phyloP scores from a whole-genome alignment of 2,888 invertebrate genomes.

The Oeneis ivallda region DNA sequence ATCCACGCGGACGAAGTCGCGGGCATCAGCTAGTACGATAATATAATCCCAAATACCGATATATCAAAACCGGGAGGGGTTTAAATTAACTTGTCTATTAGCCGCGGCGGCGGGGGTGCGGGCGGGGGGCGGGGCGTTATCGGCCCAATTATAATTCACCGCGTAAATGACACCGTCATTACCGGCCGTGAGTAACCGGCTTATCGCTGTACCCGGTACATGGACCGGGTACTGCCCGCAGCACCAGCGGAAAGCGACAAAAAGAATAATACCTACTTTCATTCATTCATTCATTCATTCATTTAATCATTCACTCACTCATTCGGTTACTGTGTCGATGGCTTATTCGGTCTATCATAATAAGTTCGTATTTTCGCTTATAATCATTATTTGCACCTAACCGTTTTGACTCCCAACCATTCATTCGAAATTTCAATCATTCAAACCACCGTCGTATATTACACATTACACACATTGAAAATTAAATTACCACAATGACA shows the following conservation, averaged over 20 bases:
- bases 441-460: background rate
- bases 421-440: background rate
- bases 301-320: background rate
- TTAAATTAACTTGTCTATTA: slow-evolving; percentile 50
- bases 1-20: too few species aligned
- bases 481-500: too few species aligned
- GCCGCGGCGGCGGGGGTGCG: slow-evolving; percentile 29
- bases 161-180: slow-evolving; percentile 71
- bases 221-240: slow-evolving; percentile 45
- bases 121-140: slow-evolving; percentile 43
- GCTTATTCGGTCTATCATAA: too few species aligned
- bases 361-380: too few species aligned
- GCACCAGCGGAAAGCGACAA: background rate
- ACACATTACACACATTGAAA: background rate
- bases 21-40: too few species aligned
- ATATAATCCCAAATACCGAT: slow-evolving; percentile 24
- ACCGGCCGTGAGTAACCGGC: slow-evolving; percentile 72
- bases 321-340: background rate
- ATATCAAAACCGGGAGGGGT: slow-evolving; percentile 27
- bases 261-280: background rate
- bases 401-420: too few species aligned
- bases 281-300: background rate
- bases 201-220: slow-evolving; percentile 63
- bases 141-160: slow-evolving; percentile 71
- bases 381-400: too few species aligned